Percentiles rank a stretch among this genome's conserved stretches.
Conservation (phyloP, 2,888 invertebrate species). For the Drosophila multiciliata region DNA sequence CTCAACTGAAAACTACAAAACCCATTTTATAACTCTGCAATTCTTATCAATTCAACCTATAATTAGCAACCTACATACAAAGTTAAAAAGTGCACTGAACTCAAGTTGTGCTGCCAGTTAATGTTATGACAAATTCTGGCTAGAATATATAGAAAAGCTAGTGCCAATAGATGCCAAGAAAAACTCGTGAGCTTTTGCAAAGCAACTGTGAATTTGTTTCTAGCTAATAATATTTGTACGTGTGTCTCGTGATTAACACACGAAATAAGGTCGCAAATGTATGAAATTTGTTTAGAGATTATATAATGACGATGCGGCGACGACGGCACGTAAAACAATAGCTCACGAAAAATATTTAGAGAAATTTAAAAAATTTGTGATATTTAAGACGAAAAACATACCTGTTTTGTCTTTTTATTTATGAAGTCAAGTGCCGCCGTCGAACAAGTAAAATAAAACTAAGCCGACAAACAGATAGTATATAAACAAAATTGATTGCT, state of each 20-base stretch:
- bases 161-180: conserved; percentile 40
- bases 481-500: conserved; percentile 1
- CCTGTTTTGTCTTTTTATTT: conserved; percentile 8
- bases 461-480: conserved; percentile 19
- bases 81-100: conserved; percentile 56
- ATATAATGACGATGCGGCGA: conserved; percentile 20
- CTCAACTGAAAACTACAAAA: conserved; percentile 7
- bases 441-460: neutral
- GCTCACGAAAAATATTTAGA: neutral
- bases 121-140: conserved; percentile 11
- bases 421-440: neutral
- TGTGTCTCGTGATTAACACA: conserved; percentile 10
- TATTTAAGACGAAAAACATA: conserved; percentile 12
- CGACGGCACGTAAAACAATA: conserved; percentile 32
- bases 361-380: conserved; percentile 27
- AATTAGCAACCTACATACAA: conserved; percentile 11
- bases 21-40: neutral
- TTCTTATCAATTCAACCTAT: conserved; percentile 15
- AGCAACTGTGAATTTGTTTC: conserved; percentile 24
- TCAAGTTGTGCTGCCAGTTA: conserved; percentile 36
- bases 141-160: conserved; percentile 5
- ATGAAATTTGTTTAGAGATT: conserved; percentile 14
- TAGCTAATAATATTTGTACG: neutral
- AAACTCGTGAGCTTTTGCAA: conserved; percentile 43
- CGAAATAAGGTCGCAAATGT: conserved; percentile 20